Evolutionary conservation across 2,113 vertebrate species (phyloP), one percentile per base, ranked within the genome.

Genomic region (Tenebrosternarchus preto): DNA sequence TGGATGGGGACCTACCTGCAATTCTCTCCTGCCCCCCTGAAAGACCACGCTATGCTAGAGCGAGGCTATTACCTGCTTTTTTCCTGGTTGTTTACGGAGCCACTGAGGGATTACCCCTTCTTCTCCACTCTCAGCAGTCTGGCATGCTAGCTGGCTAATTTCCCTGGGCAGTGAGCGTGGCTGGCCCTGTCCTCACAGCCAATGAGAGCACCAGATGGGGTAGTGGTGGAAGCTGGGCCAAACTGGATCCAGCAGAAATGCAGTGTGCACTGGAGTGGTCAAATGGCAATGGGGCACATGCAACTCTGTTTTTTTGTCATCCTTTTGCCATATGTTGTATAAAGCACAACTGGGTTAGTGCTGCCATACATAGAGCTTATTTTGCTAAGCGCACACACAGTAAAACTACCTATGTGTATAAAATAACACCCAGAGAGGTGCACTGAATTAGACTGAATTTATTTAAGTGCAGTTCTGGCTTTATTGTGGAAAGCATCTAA

Each of bases 131-230:
- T 85, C 69, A 85, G 83, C 83, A 82, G 73, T 80, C 60, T 78
- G 72, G 66, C 71, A 72, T 77, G 77, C 80, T 71, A 85, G 80
- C 60, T 80, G 80, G 76, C 50, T 85, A 82, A 85, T 85, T 85
- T 82, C 84, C 84, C 80, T 77, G 77, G 80, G 69, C 78, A 79
- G 73, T 50, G n/a, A 57, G 73, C 84, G 73, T 68, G 80, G 72
- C 68, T 63, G 39, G 83, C 68, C 77, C 63, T 31, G 71, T 63
- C 68, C 67, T 80, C 69, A 81, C 81, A 64, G 69, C 59, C 77
- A 69, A 72, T 25, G 55, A 68, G 39, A 78, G 60, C 68, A 22
- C 46, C 46, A 57, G 31, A 53, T 22, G 36, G 25, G 72, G 22
- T 22, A 46, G 19, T 56, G 53, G 59, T 68, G 71, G 72, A 53